phyloP scores from a whole-genome alignment of 1,140 invertebrate species.

The Bombus consobrinus region DNA sequence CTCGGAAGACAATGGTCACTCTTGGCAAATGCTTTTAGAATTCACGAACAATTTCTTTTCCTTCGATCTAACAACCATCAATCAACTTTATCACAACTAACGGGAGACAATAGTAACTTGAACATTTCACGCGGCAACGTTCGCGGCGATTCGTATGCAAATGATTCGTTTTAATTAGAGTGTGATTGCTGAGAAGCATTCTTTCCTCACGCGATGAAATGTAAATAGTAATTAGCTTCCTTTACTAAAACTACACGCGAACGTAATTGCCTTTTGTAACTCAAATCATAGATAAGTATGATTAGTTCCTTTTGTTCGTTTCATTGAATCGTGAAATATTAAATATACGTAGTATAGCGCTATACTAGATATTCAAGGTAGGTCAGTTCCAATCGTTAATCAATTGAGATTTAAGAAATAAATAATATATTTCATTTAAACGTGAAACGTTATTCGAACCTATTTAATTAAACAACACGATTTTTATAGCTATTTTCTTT shows the following conservation, averaged over 20 bases:
- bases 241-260: neutral
- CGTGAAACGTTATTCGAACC: too few relatives aligned
- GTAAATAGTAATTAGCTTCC: neutral
- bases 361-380: too few relatives aligned
- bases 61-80: neutral
- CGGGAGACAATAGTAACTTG: neutral
- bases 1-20: conserved; percentile 36
- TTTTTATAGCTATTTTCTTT: too few relatives aligned
- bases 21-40: neutral
- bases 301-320: neutral
- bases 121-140: neutral
- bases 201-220: neutral
- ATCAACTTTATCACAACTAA: neutral
- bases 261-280: neutral
- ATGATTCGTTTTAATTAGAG: neutral
- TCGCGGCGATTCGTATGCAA: neutral
- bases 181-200: neutral
- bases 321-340: too few relatives aligned
- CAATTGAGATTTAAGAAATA: too few relatives aligned
- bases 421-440: too few relatives aligned
- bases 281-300: neutral
- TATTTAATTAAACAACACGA: too few relatives aligned
- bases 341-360: too few relatives aligned
- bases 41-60: neutral
- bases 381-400: too few relatives aligned